Percentiles rank a stretch among this genome's conserved stretches.
These are phyloP conservation scores for Hedychridium roseum DNA, from an alignment of 2,888 invertebrate genomes.

Conservation along the genomic window DNA sequence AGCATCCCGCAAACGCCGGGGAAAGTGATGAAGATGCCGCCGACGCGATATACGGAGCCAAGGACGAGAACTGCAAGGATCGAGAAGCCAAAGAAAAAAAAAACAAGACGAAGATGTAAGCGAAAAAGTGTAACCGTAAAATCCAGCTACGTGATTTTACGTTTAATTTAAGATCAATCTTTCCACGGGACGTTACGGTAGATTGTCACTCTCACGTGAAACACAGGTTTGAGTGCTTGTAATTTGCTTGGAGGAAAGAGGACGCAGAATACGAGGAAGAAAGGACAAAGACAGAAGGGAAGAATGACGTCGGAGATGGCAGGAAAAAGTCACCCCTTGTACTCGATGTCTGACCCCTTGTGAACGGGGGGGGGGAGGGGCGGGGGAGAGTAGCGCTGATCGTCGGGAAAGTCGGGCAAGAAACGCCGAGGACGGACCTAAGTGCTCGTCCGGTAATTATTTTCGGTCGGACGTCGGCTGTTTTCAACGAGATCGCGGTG, in stretches of 20 bases:
- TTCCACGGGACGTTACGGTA: neutral
- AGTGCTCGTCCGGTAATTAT: constrained; percentile 31
- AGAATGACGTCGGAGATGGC: too few relatives aligned
- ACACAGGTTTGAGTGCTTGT: neutral
- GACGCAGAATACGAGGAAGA: constrained; percentile 1
- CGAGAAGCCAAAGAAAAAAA: too few relatives aligned
- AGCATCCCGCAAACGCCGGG: too few relatives aligned
- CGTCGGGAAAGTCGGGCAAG: constrained; percentile 20
- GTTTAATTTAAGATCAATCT: neutral
- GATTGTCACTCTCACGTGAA: neutral
- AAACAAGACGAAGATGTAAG: too few relatives aligned
- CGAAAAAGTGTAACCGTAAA: too few relatives aligned
- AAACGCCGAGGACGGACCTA: constrained; percentile 24
- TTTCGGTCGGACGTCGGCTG: constrained; percentile 15
- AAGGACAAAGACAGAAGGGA: constrained; percentile 8
- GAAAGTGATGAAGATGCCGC: too few relatives aligned
- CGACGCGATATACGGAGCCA: too few relatives aligned
- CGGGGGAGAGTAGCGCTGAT: too few relatives aligned
- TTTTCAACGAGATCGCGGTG: too few relatives aligned
- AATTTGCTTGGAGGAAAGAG: neutral
- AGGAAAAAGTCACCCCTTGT: constrained; percentile 15
- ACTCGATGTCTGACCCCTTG: constrained; percentile 11
- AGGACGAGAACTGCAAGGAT: too few relatives aligned
- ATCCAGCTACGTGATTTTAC: too few relatives aligned
- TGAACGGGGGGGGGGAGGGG: neutral